A percentile compares a stretch with the other conserved stretches of the same genome.
phyloP scores from a whole-genome alignment of 92 coral and sea anemone species.

The Palythoa caribaeorum region DNA sequence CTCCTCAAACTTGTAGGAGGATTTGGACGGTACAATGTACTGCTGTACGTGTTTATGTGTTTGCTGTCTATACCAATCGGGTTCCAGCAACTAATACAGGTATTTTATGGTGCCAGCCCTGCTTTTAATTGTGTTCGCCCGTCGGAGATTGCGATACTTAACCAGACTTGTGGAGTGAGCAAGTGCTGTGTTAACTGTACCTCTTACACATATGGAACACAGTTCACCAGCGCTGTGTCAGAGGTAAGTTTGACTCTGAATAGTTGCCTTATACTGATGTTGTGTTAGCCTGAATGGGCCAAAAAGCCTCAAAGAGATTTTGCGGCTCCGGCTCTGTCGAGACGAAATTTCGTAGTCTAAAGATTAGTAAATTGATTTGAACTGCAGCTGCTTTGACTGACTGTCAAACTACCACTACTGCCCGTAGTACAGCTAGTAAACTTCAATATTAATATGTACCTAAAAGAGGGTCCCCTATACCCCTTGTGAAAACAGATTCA shows the following conservation, averaged over 20 bases:
- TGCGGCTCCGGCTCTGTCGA: too few relatives aligned
- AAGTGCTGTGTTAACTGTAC: constrained; percentile 78
- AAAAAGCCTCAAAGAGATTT: neutral
- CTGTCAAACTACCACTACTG: too few relatives aligned
- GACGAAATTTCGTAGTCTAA: too few relatives aligned
- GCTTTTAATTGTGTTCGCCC: constrained; percentile 47
- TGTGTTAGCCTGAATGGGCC: too few relatives aligned
- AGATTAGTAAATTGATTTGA: too few relatives aligned
- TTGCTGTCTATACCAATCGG: constrained; percentile 82
- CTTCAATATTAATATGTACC: too few relatives aligned
- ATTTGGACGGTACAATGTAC: constrained; percentile 75
- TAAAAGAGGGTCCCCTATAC: too few relatives aligned
- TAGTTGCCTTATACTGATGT: too few relatives aligned
- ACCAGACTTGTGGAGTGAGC: constrained; percentile 56
- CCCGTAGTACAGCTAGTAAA: too few relatives aligned
- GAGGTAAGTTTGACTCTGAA: constrained; percentile 53
- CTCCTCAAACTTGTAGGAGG: constrained; percentile 77
- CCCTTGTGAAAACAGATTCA: too few relatives aligned
- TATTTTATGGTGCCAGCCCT: constrained; percentile 84
- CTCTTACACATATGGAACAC: constrained; percentile 54
- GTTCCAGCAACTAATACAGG: constrained; percentile 75
- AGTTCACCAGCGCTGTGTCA: constrained; percentile 80
- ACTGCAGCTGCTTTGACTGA: too few relatives aligned
- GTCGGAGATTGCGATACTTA: neutral
- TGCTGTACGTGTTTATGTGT: constrained; percentile 78